phyloP scores from a whole-genome alignment of 1,140 invertebrate genomes.

The Atta texana region DNA sequence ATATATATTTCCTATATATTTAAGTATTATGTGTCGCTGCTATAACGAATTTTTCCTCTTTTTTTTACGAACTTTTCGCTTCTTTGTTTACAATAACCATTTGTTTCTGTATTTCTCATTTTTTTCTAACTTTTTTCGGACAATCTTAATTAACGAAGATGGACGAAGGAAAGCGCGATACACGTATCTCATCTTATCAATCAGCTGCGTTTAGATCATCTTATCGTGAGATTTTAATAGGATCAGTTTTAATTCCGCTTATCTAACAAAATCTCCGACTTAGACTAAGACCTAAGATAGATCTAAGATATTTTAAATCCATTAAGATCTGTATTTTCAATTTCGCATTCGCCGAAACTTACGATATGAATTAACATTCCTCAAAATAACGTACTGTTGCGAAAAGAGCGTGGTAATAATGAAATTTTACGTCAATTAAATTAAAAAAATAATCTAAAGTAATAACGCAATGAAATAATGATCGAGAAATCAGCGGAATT shows the following conservation, averaged over 20 bases:
- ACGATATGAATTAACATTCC: neutral
- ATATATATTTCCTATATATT: slow-evolving; percentile 23
- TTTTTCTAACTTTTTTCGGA: neutral
- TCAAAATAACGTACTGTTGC: neutral
- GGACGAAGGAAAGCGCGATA: slow-evolving; percentile 65
- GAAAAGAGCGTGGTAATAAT: neutral
- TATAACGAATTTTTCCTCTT: slow-evolving; percentile 1
- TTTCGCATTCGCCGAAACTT: neutral
- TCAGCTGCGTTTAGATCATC: neutral
- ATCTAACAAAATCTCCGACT: neutral
- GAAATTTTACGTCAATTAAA: neutral
- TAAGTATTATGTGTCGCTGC: slow-evolving; percentile 44
- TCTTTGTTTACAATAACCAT: slow-evolving; percentile 58
- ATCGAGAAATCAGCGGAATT: neutral
- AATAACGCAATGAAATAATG: neutral
- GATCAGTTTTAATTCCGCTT: neutral
- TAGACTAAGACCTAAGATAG: no score
- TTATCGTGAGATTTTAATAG: neutral
- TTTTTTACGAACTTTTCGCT: slow-evolving; percentile 13
- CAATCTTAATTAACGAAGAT: slow-evolving; percentile 61
- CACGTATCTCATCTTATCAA: neutral
- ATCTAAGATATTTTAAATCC: neutral
- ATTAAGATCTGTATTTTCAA: neutral
- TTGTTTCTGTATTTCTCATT: slow-evolving; percentile 3
- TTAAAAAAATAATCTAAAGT: neutral